phyloP scores from a whole-genome alignment of 2,797 vertebrate species.

The Neoniphon sammara region DNA sequence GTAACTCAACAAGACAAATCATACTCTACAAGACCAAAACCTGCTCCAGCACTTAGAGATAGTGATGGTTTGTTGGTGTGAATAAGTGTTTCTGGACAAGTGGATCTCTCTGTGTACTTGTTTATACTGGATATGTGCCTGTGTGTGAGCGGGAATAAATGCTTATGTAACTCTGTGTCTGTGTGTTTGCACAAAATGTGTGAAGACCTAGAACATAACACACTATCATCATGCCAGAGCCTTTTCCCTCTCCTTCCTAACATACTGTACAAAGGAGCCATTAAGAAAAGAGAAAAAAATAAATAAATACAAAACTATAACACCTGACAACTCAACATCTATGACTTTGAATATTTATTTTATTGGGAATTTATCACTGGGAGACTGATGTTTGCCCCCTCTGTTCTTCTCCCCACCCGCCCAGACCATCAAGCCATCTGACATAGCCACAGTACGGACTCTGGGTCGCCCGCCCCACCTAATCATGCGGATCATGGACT shows the following conservation, averaged over 20 bases:
- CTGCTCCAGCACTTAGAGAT: background rate
- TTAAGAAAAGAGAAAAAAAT: background rate
- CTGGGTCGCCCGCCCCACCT: constrained; percentile 94
- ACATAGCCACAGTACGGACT: constrained; percentile 94
- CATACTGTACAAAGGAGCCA: background rate
- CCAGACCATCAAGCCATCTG: constrained; percentile 95
- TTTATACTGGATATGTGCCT: no score
- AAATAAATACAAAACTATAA: background rate
- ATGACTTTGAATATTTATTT: no score
- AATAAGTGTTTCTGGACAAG: background rate
- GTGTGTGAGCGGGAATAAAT: no score
- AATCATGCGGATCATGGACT: constrained; percentile 99
- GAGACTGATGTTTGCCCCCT: background rate
- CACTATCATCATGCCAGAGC: no score
- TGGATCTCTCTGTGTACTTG: no score
- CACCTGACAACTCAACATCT: no score
- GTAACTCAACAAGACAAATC: background rate
- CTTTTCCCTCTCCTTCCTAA: no score
- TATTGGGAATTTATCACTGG: no score
- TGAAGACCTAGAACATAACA: no score
- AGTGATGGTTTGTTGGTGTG: background rate
- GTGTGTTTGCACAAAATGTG: no score
- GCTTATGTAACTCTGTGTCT: no score
- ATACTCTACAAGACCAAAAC: background rate
- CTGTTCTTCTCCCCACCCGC: constrained; percentile 10